These are phyloP conservation scores for Talpa occidentalis DNA, from an alignment of 2,113 vertebrate genomes.

Conservation along the genomic window DNA sequence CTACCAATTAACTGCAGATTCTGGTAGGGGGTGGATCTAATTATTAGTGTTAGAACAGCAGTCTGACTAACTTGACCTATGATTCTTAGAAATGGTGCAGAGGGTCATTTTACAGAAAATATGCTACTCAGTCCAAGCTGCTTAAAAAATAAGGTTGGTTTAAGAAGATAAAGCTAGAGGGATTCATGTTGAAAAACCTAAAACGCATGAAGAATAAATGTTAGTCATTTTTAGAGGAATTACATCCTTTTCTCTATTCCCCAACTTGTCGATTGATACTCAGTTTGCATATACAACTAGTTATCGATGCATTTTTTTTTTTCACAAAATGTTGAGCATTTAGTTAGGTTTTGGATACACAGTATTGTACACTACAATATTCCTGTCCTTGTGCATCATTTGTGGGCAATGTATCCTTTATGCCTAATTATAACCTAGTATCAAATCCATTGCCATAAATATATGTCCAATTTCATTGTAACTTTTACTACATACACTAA, in stretches of 20 bases:
- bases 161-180: neutral
- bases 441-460: neutral
- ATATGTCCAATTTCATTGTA: neutral
- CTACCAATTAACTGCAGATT: slow-evolving; percentile 61
- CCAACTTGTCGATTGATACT: neutral
- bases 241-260: neutral
- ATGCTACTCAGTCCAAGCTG: neutral
- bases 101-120: slow-evolving; percentile 45
- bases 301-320: neutral
- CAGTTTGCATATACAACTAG: neutral
- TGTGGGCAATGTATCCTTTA: neutral
- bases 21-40: slow-evolving; percentile 48
- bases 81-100: slow-evolving; percentile 48
- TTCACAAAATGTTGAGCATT: neutral
- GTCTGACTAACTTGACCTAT: slow-evolving; percentile 63
- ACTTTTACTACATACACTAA: neutral
- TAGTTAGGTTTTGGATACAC: neutral
- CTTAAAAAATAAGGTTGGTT: slow-evolving; percentile 20
- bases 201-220: neutral
- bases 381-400: neutral
- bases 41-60: slow-evolving; percentile 41
- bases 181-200: neutral
- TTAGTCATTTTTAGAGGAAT: neutral
- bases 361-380: neutral
- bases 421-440: neutral